Conservation (phyloP, 2,797 vertebrate species). For the Cyclopterus lumpus region DNA sequence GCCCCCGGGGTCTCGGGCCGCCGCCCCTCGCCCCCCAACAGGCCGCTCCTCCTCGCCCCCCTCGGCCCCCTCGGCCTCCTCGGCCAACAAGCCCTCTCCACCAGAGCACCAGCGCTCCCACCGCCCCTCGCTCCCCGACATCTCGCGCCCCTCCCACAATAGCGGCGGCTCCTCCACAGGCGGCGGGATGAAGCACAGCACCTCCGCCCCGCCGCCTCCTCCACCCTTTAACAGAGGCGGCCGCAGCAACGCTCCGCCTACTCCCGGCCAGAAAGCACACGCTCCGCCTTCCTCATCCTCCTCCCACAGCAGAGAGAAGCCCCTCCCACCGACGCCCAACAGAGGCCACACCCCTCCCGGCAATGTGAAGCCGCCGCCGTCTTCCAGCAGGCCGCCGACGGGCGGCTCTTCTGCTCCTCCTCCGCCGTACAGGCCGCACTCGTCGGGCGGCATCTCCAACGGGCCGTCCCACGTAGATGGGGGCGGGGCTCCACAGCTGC, state of each 20-base stretch:
- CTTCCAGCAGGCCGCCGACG: slow-evolving; percentile 79
- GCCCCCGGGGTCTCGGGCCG: slow-evolving; percentile 85
- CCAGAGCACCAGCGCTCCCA: slow-evolving; percentile 88
- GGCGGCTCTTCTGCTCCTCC: slow-evolving; percentile 85
- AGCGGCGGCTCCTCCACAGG: slow-evolving; percentile 68
- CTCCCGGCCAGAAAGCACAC: slow-evolving; percentile 74
- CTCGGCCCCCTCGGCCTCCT: slow-evolving; percentile 55
- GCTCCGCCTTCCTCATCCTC: slow-evolving; percentile 51
- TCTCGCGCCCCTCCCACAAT: slow-evolving; percentile 81
- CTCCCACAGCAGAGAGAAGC: slow-evolving; percentile 90
- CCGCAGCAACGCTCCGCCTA: slow-evolving; percentile 79
- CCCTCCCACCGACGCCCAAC: slow-evolving; percentile 89
- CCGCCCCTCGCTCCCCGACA: slow-evolving; percentile 91
- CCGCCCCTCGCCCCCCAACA: slow-evolving; percentile 84
- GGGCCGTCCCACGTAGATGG: slow-evolving; percentile 80
- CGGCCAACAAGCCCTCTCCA: slow-evolving; percentile 69
- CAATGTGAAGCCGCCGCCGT: slow-evolving; percentile 82
- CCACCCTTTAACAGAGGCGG: slow-evolving; percentile 81
- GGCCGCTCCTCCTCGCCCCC: slow-evolving; percentile 71
- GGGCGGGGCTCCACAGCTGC: slow-evolving; percentile 90
- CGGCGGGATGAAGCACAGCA: slow-evolving; percentile 79
- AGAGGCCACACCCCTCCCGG: slow-evolving; percentile 79
- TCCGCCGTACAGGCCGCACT: slow-evolving; percentile 89
- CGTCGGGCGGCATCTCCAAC: slow-evolving; percentile 82
- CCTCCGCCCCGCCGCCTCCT: slow-evolving; percentile 83